Percentiles rank a stretch among this genome's conserved stretches.
Evolutionary conservation across 2,113 vertebrate species (phyloP).

Genomic region (Pampusana beccarii): DNA sequence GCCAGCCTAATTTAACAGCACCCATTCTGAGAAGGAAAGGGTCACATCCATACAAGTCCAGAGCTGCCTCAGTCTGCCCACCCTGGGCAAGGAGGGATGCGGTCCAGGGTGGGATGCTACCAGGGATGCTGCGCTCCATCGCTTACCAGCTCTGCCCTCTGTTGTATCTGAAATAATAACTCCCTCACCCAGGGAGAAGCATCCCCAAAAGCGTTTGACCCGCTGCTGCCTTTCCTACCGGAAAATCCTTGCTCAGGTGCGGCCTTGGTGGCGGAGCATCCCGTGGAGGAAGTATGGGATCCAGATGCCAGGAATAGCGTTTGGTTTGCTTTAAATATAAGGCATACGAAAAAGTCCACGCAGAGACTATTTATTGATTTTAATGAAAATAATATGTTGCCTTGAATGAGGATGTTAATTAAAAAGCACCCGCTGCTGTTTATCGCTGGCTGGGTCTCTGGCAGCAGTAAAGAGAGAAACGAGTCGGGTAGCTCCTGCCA

Average conservation of each 20-base stretch:
- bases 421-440: slow-evolving; percentile 57
- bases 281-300: not conserved
- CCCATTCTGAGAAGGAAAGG: not conserved
- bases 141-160: not conserved
- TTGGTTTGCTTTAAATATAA: slow-evolving; percentile 7
- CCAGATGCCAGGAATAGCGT: slow-evolving; percentile 32
- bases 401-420: slow-evolving; percentile 51
- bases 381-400: slow-evolving; percentile 64
- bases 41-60: not conserved
- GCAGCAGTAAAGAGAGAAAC: slow-evolving; percentile 28
- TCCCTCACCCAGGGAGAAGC: not conserved
- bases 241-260: not conserved
- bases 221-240: not conserved
- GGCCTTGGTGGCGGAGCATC: not conserved
- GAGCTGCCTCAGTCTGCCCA: not conserved
- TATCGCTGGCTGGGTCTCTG: slow-evolving; percentile 48
- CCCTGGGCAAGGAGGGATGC: not conserved
- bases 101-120: accelerated
- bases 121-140: not conserved
- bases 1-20: not conserved
- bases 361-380: slow-evolving; percentile 38
- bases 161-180: not conserved
- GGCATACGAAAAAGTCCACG: not conserved
- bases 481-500: not conserved
- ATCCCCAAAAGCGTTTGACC: not conserved